These are phyloP conservation scores for Forbesichthys papilliferus DNA, from an alignment of 2,113 vertebrate genomes.

Conservation along the genomic window DNA sequence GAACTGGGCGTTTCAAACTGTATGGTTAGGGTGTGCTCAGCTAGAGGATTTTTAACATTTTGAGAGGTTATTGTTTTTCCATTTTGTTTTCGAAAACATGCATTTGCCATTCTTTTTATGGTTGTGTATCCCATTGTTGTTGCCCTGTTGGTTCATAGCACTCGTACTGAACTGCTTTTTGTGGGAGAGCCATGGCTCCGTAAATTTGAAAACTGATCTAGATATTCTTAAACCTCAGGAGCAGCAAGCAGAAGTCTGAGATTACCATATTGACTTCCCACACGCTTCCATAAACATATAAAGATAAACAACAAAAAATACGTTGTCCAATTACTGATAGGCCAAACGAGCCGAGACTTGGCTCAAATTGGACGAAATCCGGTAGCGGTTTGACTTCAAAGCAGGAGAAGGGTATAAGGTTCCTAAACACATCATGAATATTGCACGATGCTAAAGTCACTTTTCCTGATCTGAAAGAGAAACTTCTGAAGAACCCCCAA, in stretches of 20 bases:
- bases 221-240: not conserved
- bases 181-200: too few species aligned
- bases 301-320: slow-evolving; percentile 31
- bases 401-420: slow-evolving; percentile 59
- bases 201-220: too few species aligned
- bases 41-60: too few species aligned
- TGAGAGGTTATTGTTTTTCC: too few species aligned
- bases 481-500: slow-evolving; percentile 66
- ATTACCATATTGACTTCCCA: slow-evolving; percentile 14
- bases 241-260: not conserved
- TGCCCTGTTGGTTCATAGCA: too few species aligned
- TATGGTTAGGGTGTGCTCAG: too few species aligned
- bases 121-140: too few species aligned
- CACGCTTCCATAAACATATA: not conserved
- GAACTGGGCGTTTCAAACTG: too few species aligned
- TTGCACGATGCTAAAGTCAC: slow-evolving; percentile 73
- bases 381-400: slow-evolving; percentile 70
- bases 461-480: slow-evolving; percentile 68
- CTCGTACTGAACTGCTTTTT: too few species aligned
- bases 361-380: slow-evolving; percentile 51
- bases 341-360: slow-evolving; percentile 33
- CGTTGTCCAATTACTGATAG: slow-evolving; percentile 56
- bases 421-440: slow-evolving; percentile 76
- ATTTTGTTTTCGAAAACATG: too few species aligned
- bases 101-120: too few species aligned